These are phyloP conservation scores for Saccostrea echinata DNA, from an alignment of 1,140 invertebrate species.

Conservation along the genomic window DNA sequence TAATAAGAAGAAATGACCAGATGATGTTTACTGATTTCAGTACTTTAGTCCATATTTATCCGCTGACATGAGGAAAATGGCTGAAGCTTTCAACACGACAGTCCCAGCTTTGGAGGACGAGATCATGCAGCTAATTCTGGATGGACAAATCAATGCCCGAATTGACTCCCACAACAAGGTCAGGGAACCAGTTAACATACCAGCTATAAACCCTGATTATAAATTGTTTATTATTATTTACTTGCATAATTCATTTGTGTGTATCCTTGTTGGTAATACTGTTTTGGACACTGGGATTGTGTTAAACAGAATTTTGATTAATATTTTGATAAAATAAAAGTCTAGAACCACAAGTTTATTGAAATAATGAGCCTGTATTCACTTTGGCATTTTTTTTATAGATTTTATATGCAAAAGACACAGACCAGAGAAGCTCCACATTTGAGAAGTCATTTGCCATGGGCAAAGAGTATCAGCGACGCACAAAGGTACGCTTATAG, in stretches of 20 bases:
- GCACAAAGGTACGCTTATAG: slow-evolving; percentile 86
- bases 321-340: background rate
- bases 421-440: slow-evolving; percentile 96
- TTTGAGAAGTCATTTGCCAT: slow-evolving; percentile 95
- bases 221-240: background rate
- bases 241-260: background rate
- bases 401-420: slow-evolving; percentile 97
- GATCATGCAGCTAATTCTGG: slow-evolving; percentile 97
- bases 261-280: background rate
- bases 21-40: slow-evolving; percentile 67
- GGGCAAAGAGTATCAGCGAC: slow-evolving; percentile 95
- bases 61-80: slow-evolving; percentile 98
- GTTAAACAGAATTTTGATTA: background rate
- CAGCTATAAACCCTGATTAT: background rate
- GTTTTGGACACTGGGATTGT: background rate
- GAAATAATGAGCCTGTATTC: background rate
- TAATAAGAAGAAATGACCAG: too few species aligned
- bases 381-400: slow-evolving; percentile 73
- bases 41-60: slow-evolving; percentile 94
- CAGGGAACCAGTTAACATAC: background rate
- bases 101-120: slow-evolving; percentile 96
- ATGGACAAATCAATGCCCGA: slow-evolving; percentile 97
- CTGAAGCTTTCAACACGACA: slow-evolving; percentile 96
- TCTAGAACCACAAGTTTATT: too few species aligned
- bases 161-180: slow-evolving; percentile 93